Evolutionary conservation across 1,140 invertebrate genomes (phyloP).

Genomic region (Cherax destructor): DNA sequence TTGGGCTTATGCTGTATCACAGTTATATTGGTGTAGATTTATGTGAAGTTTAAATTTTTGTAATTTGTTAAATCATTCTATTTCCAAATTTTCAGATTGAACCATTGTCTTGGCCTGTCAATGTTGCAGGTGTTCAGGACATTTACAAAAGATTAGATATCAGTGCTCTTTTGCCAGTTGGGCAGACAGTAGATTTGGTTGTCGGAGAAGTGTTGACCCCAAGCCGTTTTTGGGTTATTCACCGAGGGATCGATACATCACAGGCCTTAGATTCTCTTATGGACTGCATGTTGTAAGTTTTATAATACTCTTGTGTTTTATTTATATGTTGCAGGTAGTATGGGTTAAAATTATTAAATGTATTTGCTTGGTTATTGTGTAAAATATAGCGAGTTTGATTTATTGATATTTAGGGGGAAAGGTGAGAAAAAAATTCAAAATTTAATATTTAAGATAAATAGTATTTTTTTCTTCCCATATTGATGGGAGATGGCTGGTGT

Average conservation of each 20-base stretch:
- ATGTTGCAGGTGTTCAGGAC: background rate
- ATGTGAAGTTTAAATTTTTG: background rate
- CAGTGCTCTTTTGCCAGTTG: background rate
- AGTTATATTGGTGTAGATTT: background rate
- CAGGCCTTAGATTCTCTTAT: slow-evolving; percentile 18
- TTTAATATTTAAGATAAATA: too few species aligned
- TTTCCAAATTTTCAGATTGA: background rate
- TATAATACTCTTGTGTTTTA: background rate
- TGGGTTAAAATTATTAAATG: too few species aligned
- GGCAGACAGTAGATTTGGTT: slow-evolving; percentile 8
- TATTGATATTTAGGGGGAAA: too few species aligned
- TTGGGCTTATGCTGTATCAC: too few species aligned
- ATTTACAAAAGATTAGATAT: background rate
- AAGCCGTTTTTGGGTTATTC: slow-evolving; percentile 4
- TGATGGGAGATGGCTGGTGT: too few species aligned
- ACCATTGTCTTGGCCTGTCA: background rate
- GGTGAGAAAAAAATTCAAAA: too few species aligned
- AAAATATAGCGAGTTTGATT: too few species aligned
- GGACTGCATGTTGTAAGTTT: slow-evolving; percentile 35
- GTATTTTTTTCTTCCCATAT: too few species aligned
- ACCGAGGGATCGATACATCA: background rate
- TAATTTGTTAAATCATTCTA: background rate
- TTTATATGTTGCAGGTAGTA: background rate
- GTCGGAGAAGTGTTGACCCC: slow-evolving; percentile 18
- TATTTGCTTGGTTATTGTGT: too few species aligned